Base-by-base conservation (phyloP, 2,888 invertebrate species). In the Atrina japonica region DNA sequence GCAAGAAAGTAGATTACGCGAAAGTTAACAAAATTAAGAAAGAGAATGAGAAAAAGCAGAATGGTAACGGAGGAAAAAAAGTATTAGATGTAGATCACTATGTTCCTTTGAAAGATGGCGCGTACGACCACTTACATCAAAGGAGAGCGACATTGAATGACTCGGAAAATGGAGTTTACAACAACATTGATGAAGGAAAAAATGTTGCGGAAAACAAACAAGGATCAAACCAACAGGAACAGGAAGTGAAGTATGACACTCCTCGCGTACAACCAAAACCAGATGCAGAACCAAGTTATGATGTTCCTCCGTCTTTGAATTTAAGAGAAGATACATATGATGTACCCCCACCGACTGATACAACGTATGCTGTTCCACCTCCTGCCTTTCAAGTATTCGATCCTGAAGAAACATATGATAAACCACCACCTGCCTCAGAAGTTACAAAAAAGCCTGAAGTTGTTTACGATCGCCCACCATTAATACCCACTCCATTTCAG, bases 1-100 rank as follows among this genome's bases (percentile, higher is more conserved):
- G 70, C 64, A 60, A 52, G 78, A 61, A 61, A 35, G 47, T 49
- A 14, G 43, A 25, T 5, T 61, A 61, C 21, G 45, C 61, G 11
- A 61, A 47, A n/a, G 61, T 61, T 6, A 61, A 61, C 16, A 61
- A 61, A 30, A 35, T 18, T 29, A 18, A 14, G 14, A 52, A 52
- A 25, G 25, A 11, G 6, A n/a, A n/a, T 7, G 25, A 52, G 9
- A 43, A 61, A n/a, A 49, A 35, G 30, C 41, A 43, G 9, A 43
- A 3, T 9, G 29, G 14, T 16, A 23, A 25, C 2, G 47, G 29
- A 29, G 29, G 27, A 21, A 18, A 27, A 16, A 25, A 25, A 16
- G 3, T 29, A 25, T 18, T 49, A n/a, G 49, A 49, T 18, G 47
- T 21, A 16, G 47, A 61, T 47, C 47, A 47, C 2, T 61, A 61